A percentile compares a stretch with the other conserved stretches of the same genome.
Evolutionary conservation across 2,113 vertebrate genomes (phyloP).

Genomic region (Psephotus haematonotus): DNA sequence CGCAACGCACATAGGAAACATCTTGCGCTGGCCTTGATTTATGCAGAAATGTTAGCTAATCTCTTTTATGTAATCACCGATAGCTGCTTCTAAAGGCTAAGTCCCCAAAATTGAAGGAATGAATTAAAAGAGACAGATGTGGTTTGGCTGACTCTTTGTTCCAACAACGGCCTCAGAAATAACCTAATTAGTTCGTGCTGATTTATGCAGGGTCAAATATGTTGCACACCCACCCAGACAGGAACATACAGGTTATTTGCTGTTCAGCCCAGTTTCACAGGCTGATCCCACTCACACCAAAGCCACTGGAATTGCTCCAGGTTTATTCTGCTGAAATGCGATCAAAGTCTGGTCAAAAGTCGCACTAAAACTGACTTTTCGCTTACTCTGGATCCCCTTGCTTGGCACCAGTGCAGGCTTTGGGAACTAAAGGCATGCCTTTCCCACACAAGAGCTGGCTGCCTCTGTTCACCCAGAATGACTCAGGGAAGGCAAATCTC

Average conservation of each 20-base stretch:
- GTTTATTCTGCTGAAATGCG: not conserved
- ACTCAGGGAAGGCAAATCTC: not conserved
- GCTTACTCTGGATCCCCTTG: not conserved
- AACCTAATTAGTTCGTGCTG: not conserved
- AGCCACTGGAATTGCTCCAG: constrained; percentile 8
- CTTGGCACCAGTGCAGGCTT: not conserved
- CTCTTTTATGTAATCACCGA: constrained; percentile 68
- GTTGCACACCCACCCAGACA: not conserved
- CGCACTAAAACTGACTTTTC: not conserved
- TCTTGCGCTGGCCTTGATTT: constrained; percentile 70
- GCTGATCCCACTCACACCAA: not conserved
- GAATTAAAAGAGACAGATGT: constrained; percentile 31
- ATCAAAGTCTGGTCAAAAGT: constrained; percentile 39
- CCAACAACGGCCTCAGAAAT: not conserved
- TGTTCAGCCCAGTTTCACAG: not conserved
- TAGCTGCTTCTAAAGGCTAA: constrained; percentile 56
- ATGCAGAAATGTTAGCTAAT: constrained; percentile 70
- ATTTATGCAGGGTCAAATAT: not conserved
- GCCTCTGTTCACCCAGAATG: not conserved
- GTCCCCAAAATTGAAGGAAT: constrained; percentile 48
- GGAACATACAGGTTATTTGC: not conserved
- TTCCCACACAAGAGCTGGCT: not conserved
- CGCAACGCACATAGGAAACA: constrained; percentile 64
- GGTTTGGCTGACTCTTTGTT: not conserved
- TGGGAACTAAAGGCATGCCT: not conserved